Evolutionary conservation across 2,888 invertebrate species (phyloP).

Genomic region (Neocrepidodera transversa): DNA sequence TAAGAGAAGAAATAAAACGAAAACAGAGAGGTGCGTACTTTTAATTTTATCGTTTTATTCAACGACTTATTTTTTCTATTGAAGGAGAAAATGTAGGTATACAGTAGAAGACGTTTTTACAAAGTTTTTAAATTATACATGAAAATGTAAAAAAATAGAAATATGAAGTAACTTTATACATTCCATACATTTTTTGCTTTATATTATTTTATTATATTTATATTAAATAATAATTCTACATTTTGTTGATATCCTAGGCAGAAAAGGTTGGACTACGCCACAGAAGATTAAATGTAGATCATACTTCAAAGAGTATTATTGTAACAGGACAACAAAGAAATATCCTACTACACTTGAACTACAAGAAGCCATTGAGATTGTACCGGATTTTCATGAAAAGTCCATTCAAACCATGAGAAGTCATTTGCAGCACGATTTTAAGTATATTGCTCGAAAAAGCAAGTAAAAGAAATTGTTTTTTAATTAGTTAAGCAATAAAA

Average conservation of each 20-base stretch:
- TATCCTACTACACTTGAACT: slow-evolving; percentile 1
- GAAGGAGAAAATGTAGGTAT: no score
- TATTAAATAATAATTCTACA: no score
- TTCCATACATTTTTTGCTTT: no score
- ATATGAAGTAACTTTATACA: no score
- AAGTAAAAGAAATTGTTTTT: background rate
- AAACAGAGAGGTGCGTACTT: background rate
- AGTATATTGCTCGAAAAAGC: background rate
- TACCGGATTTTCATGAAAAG: slow-evolving; percentile 4
- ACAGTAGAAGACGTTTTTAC: no score
- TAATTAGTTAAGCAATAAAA: no score
- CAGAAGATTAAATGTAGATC: slow-evolving; percentile 9
- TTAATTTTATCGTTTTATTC: no score
- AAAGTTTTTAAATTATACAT: no score
- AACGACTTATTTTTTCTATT: no score
- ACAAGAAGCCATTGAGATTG: slow-evolving; percentile 1
- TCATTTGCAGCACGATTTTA: slow-evolving; percentile 6
- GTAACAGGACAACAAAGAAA: background rate
- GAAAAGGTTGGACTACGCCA: slow-evolving; percentile 9
- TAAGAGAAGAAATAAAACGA: background rate
- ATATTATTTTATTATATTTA: no score
- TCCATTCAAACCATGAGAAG: slow-evolving; percentile 3
- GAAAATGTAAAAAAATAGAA: no score
- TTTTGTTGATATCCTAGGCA: no score
- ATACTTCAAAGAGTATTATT: slow-evolving; percentile 9